These are phyloP conservation scores for Seriola dumerili DNA, from an alignment of 2,113 vertebrate genomes.

Conservation along the genomic window DNA sequence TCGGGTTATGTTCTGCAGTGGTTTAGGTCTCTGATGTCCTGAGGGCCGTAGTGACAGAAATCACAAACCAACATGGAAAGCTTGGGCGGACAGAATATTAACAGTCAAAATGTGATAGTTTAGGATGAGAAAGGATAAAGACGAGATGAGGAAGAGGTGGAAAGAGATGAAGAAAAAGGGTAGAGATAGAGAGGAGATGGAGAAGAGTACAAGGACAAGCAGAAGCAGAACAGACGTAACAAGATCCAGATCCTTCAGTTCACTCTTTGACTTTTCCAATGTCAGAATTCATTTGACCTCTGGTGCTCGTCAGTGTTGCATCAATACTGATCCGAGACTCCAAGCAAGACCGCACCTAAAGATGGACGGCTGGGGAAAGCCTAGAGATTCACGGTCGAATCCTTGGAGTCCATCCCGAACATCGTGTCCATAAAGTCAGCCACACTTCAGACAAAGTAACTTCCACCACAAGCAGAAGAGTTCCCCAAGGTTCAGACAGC, in stretches of 20 bases:
- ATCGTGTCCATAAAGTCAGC: neutral
- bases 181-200: constrained; percentile 29
- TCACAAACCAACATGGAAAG: neutral
- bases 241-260: constrained; percentile 1
- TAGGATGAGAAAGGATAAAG: too few relatives aligned
- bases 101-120: too few relatives aligned
- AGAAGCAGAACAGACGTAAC: neutral
- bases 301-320: neutral
- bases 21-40: constrained; percentile 50
- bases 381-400: neutral
- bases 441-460: too few relatives aligned
- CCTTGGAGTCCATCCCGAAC: neutral
- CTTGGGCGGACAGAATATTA: neutral
- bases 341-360: neutral
- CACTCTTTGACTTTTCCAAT: neutral
- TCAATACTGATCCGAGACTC: neutral
- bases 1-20: constrained; percentile 30
- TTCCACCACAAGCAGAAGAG: too few relatives aligned
- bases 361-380: neutral
- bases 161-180: neutral
- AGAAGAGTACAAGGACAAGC: neutral
- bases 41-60: constrained; percentile 6
- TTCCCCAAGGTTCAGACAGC: constrained; percentile 85
- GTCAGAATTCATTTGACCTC: neutral
- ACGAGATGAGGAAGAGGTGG: neutral